A percentile compares a stretch with the other conserved stretches of the same genome.
These are phyloP conservation scores for Theonella swinhoei DNA, from an alignment of 37 sponge, comb jelly and placozoan species.

Conservation along the genomic window DNA sequence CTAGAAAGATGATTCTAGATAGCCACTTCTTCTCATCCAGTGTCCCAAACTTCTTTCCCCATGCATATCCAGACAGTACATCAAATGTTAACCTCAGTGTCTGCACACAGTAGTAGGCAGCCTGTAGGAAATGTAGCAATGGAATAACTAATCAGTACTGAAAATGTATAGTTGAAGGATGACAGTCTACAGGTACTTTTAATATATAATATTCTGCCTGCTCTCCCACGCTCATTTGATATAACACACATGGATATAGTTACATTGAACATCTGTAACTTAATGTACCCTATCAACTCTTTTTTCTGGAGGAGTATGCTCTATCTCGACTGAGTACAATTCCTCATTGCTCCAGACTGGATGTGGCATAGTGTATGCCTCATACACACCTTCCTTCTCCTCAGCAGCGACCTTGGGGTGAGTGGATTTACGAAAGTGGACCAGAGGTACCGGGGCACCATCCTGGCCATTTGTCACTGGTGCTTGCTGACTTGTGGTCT, in stretches of 20 bases:
- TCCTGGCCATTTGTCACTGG: neutral
- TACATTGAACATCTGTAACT: neutral
- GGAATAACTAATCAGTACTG: neutral
- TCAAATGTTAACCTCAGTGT: constrained; percentile 69
- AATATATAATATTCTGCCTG: too few species aligned
- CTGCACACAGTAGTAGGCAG: constrained; percentile 71
- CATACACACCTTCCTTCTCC: neutral
- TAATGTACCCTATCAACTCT: constrained; percentile 68
- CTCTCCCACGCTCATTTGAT: constrained; percentile 45
- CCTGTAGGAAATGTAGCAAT: constrained; percentile 25
- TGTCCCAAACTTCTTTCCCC: constrained; percentile 71
- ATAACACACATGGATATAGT: constrained; percentile 42
- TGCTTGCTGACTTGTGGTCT: neutral
- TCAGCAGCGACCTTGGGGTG: neutral
- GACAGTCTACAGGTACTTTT: too few species aligned
- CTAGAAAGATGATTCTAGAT: constrained; percentile 88
- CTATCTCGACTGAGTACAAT: constrained; percentile 54
- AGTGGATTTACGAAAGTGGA: neutral
- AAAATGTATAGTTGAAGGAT: too few species aligned
- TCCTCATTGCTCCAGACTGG: constrained; percentile 84
- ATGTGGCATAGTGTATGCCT: constrained; percentile 72
- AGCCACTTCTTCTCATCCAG: constrained; percentile 91
- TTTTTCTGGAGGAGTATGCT: constrained; percentile 57
- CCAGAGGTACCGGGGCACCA: neutral
- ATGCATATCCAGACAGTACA: constrained; percentile 81